Evolutionary conservation across 2,888 invertebrate genomes (phyloP), one percentile per base, ranked within the genome.

Genomic region (Rhodophaea formosa): DNA sequence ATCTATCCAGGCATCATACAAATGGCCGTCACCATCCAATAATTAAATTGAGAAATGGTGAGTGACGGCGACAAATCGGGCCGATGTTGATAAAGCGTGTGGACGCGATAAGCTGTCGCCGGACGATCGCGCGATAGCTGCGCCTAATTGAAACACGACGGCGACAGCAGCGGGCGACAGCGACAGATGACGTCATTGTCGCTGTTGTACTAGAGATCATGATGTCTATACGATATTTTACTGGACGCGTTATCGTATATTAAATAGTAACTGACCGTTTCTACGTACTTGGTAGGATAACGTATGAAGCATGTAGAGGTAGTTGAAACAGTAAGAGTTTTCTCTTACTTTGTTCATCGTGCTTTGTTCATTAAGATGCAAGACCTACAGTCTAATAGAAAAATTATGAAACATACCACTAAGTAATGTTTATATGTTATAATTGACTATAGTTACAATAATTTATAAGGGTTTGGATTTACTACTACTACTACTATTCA

Each of bases 11-110:
- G 12, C 16, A 60, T 59, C 59, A 59, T 61, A 39, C 12, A 12
- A 35, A 16, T 17, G 12, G 23, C 35, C 35, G 60, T 61, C 61
- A 53, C 59, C 47, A 42, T 60, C 58, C 61, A 67, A 71, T 77
- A 72, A 76, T 77, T 76, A 74, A 72, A 67, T 70, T 69, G 68
- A 74, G 66, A 69, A 69, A 76, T 75, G 53, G 62, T 62, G 58
- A 58, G 59, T 55, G 59, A 61, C 59, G 59, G 59, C 61, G 75
- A 75, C 74, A 75, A 76, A 78, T 75, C 65, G 70, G 47, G 29
- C 44, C 61, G 49, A 57, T 59, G 53, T 58, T 66, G 66, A 72
- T 61, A 57, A 58, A 68, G 70, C 64, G 65, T 45, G 69, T 65
- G 62, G 65, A 14, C 39, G 23, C 56, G 56, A 56, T 56, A 56